Conservation (phyloP, 2,888 invertebrate species). For the Lepidocyrtinus sp. region DNA sequence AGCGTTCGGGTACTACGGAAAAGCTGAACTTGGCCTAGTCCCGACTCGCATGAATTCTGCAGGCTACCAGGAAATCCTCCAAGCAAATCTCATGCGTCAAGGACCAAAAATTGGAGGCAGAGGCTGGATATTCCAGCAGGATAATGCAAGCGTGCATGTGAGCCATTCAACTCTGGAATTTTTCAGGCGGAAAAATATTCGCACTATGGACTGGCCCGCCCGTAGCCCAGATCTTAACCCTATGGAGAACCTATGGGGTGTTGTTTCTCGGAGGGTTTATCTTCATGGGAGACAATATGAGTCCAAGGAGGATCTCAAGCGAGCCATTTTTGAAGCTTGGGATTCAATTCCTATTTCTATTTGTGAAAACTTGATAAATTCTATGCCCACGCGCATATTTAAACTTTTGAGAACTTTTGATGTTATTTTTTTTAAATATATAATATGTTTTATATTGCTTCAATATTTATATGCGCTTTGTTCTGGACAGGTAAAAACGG, state of each 20-base stretch:
- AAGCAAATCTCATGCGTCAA: conserved; percentile 1
- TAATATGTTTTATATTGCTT: too few relatives aligned
- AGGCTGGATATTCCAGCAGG: conserved; percentile 41
- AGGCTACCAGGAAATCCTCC: conserved; percentile 34
- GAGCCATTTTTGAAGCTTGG: conserved; percentile 19
- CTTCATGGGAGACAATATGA: conserved; percentile 36
- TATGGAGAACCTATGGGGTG: conserved; percentile 51
- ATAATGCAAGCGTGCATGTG: conserved; percentile 40
- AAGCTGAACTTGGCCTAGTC: conserved; percentile 8
- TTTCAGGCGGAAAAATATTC: conserved; percentile 13
- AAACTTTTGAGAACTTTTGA: too few relatives aligned
- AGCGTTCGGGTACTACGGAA: conserved; percentile 39
- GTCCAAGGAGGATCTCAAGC: conserved; percentile 1
- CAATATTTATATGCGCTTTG: too few relatives aligned
- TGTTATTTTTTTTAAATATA: too few relatives aligned
- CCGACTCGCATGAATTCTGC: background rate
- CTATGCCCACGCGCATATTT: too few relatives aligned
- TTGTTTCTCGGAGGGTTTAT: conserved; percentile 28
- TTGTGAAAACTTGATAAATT: background rate
- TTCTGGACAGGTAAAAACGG: too few relatives aligned
- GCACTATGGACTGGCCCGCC: conserved; percentile 34
- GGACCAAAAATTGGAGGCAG: conserved; percentile 26
- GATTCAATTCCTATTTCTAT: background rate
- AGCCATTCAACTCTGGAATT: conserved; percentile 22
- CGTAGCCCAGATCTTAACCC: conserved; percentile 43